Evolutionary conservation across 2,797 vertebrate species (phyloP).

Genomic region (Microtus agrestis): DNA sequence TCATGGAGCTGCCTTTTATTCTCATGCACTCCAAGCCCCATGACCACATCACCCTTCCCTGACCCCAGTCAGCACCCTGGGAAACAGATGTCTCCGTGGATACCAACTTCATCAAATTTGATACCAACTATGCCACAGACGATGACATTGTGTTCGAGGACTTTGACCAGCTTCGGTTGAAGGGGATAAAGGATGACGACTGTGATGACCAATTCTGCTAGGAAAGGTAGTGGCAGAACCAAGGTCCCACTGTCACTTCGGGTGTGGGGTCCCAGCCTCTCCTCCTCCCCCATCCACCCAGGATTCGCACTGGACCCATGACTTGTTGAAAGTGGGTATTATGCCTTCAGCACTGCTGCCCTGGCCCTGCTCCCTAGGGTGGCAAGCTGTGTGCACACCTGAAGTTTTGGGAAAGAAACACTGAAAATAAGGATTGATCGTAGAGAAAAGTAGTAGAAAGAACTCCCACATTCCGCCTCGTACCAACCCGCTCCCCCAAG

Average conservation of each 20-base stretch:
- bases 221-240: constrained; percentile 60
- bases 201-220: constrained; percentile 94
- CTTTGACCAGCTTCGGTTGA: constrained; percentile 94
- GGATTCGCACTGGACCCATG: constrained; percentile 74
- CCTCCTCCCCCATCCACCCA: background rate
- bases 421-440: background rate
- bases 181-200: constrained; percentile 93
- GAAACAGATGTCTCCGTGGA: constrained; percentile 88
- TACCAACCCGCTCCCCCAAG: background rate
- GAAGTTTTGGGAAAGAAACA: background rate
- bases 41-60: constrained; percentile 84
- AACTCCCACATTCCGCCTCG: constrained; percentile 7
- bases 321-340: constrained; percentile 73
- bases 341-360: constrained; percentile 41
- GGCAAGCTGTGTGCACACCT: constrained; percentile 57
- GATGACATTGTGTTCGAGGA: constrained; percentile 92
- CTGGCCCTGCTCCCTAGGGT: background rate
- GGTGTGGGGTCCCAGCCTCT: constrained; percentile 43
- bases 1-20: constrained; percentile 95
- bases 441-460: constrained; percentile 10
- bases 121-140: constrained; percentile 66
- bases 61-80: constrained; percentile 89
- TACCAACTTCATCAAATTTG: constrained; percentile 93
- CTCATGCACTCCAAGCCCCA: constrained; percentile 95
- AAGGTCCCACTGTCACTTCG: background rate